Conservation (phyloP, 2,113 vertebrate species). For the Ovis canadensis region DNA sequence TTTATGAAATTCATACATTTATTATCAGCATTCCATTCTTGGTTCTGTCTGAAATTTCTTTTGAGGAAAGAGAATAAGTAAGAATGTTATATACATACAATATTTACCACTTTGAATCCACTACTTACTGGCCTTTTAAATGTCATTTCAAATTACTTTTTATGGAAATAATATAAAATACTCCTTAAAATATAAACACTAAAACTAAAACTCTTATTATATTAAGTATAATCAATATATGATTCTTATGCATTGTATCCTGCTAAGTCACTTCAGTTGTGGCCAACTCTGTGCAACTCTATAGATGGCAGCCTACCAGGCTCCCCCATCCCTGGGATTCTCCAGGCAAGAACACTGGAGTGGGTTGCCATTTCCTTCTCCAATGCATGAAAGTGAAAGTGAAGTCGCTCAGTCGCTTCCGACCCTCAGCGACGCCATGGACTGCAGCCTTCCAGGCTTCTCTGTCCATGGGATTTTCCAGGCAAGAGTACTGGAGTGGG, state of each 20-base stretch:
- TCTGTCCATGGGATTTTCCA: too few species aligned
- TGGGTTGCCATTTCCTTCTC: too few species aligned
- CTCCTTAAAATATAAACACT: background rate
- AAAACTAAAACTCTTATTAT: background rate
- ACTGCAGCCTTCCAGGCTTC: too few species aligned
- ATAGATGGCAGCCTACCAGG: too few species aligned
- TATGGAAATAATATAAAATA: background rate
- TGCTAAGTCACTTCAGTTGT: too few species aligned
- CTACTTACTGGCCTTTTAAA: background rate
- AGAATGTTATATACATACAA: background rate
- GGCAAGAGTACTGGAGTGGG: too few species aligned
- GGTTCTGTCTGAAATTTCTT: background rate
- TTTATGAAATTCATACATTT: background rate
- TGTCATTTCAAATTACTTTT: background rate
- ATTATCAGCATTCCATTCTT: background rate
- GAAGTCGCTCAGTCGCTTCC: fast-evolving
- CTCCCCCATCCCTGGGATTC: too few species aligned
- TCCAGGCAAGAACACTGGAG: too few species aligned
- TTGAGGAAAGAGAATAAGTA: background rate
- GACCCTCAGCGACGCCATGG: too few species aligned
- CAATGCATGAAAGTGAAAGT: too few species aligned
- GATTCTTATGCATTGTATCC: background rate
- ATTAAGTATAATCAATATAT: background rate
- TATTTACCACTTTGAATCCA: background rate
- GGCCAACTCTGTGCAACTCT: too few species aligned